Evolutionary conservation across 2,113 vertebrate genomes (phyloP).

Genomic region (Calyptomena viridis): DNA sequence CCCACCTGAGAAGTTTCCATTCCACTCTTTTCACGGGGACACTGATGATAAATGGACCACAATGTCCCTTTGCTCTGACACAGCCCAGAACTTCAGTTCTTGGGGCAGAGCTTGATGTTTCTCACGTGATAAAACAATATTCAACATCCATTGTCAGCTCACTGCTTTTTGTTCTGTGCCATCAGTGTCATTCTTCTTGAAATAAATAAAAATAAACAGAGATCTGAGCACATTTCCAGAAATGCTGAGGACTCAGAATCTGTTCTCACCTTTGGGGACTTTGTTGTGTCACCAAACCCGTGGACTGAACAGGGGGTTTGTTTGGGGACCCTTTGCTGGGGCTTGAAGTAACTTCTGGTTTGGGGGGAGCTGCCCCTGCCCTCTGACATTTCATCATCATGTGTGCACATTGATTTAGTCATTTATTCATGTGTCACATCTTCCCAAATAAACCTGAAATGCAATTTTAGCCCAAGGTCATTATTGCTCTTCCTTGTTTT

Average conservation of each 20-base stretch:
- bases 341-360: neutral
- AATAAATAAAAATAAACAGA: neutral
- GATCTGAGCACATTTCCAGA: neutral
- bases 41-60: accelerated
- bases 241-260: neutral
- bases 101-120: neutral
- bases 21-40: neutral
- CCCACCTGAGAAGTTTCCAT: neutral
- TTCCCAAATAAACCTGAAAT: neutral
- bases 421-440: neutral
- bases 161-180: neutral
- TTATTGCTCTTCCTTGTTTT: neutral
- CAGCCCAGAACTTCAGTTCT: neutral
- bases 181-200: neutral
- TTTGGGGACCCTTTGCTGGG: neutral
- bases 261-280: neutral
- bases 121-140: neutral
- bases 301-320: neutral
- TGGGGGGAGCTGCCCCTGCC: neutral
- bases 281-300: neutral
- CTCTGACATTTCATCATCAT: no score
- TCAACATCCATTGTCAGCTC: neutral
- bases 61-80: neutral
- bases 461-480: neutral
- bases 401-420: neutral